These are phyloP conservation scores for Zaprionus camerounensis DNA, from an alignment of 1,140 invertebrate species.

Conservation along the genomic window DNA sequence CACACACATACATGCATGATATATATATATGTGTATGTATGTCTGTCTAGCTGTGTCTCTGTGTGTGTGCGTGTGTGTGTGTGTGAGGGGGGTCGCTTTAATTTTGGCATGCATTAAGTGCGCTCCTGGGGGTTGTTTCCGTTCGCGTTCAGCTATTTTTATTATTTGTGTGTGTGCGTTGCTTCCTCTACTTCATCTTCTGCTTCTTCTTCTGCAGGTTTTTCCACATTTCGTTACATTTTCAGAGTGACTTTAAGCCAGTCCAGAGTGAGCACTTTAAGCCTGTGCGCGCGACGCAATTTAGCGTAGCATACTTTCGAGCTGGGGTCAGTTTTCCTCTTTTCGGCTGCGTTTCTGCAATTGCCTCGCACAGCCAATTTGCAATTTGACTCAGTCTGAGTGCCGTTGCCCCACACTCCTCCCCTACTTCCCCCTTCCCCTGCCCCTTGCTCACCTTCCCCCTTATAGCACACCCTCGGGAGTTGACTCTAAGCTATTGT, in stretches of 20 bases:
- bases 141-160: constrained; percentile 57
- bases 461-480: constrained; percentile 19
- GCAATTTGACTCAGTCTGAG: constrained; percentile 31
- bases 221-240: constrained; percentile 36
- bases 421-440: neutral
- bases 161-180: constrained; percentile 30
- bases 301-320: constrained; percentile 68
- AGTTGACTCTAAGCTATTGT: constrained; percentile 46
- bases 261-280: constrained; percentile 11
- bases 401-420: neutral
- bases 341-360: constrained; percentile 13
- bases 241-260: constrained; percentile 10
- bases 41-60: constrained; percentile 51
- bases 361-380: constrained; percentile 42
- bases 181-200: constrained; percentile 18
- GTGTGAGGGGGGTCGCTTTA: constrained; percentile 62
- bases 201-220: constrained; percentile 15
- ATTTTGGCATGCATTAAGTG: constrained; percentile 82
- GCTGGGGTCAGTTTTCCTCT: constrained; percentile 32
- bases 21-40: constrained; percentile 27
- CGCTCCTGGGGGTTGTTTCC: constrained; percentile 79
- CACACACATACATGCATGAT: constrained; percentile 21
- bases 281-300: constrained; percentile 32
- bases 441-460: neutral
- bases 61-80: constrained; percentile 44